Evolutionary conservation across 1,140 invertebrate genomes (phyloP).

Genomic region (Parasteatoda tepidariorum): DNA sequence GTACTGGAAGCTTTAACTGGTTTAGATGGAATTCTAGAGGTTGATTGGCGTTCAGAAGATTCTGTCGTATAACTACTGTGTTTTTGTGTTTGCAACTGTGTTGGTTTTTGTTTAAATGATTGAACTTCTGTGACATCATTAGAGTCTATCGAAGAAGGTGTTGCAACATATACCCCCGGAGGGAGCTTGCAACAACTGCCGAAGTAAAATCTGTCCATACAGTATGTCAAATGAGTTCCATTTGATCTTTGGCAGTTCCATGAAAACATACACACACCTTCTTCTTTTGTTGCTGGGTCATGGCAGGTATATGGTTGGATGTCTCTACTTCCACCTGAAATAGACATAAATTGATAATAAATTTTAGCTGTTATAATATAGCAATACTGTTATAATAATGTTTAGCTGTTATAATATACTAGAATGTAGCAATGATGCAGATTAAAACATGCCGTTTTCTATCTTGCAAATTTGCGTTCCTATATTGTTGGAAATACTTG

Average conservation of each 20-base stretch:
- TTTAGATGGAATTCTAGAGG: not conserved
- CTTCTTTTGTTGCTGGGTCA: constrained; percentile 38
- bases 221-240: constrained; percentile 89
- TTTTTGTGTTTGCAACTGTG: not conserved
- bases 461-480: too few relatives aligned
- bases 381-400: too few relatives aligned
- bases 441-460: too few relatives aligned
- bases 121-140: constrained; percentile 35
- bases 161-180: constrained; percentile 38
- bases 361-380: too few relatives aligned
- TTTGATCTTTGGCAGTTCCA: constrained; percentile 91
- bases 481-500: too few relatives aligned
- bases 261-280: constrained; percentile 92
- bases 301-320: constrained; percentile 60
- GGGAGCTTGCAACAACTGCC: constrained; percentile 82
- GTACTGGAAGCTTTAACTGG: constrained; percentile 4
- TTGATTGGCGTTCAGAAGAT: not conserved
- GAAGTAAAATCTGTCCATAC: constrained; percentile 92
- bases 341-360: too few relatives aligned
- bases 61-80: not conserved
- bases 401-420: too few relatives aligned
- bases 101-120: constrained; percentile 1
- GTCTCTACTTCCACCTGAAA: constrained; percentile 23
- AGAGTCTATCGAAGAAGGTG: not conserved
- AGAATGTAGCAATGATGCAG: too few relatives aligned